Conservation (phyloP, 2,113 vertebrate genomes). For the Cyphomyrus discorhynchus region DNA sequence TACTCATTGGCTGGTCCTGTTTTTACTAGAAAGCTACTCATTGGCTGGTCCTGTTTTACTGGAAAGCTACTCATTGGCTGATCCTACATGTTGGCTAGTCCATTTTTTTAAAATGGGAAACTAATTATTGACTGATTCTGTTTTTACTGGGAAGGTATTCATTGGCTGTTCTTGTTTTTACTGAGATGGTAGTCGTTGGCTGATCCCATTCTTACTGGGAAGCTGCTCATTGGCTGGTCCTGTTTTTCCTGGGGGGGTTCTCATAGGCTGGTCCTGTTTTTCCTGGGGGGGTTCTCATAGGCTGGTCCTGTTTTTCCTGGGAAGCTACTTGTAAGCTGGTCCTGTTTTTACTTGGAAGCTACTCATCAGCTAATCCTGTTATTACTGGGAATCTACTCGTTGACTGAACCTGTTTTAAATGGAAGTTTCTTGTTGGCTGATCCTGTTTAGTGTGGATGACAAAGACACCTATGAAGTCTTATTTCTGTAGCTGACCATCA, state of each 20-base stretch:
- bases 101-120: too few relatives aligned
- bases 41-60: neutral
- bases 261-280: too few relatives aligned
- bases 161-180: neutral
- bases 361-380: neutral
- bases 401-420: neutral
- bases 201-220: neutral
- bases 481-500: neutral
- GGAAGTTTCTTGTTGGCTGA: too few relatives aligned
- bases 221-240: neutral
- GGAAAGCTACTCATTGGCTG: neutral
- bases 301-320: neutral
- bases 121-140: neutral
- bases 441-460: neutral
- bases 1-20: neutral
- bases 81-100: too few relatives aligned
- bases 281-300: neutral
- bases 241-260: too few relatives aligned
- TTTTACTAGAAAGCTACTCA: neutral
- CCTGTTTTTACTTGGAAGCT: neutral
- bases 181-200: neutral
- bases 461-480: neutral
- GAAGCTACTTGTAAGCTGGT: neutral
- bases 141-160: neutral
- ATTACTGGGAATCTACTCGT: neutral